Evolutionary conservation across 64 coral and sea anemone species (phyloP).

Genomic region (Porites lutea): DNA sequence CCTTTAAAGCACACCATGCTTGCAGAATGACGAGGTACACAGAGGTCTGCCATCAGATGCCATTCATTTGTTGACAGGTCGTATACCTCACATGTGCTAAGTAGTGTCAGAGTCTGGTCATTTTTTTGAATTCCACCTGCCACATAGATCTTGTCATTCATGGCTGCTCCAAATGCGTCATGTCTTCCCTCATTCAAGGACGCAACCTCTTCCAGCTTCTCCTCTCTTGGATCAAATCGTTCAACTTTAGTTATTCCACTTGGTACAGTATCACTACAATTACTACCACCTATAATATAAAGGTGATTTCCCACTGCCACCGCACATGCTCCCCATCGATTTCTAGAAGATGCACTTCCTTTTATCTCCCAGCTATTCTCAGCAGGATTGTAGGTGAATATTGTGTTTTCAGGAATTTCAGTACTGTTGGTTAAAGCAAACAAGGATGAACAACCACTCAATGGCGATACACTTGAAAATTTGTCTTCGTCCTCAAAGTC

Average conservation of each 20-base stretch:
- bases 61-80: not conserved
- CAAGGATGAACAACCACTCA: not conserved
- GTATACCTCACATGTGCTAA: conserved; percentile 2
- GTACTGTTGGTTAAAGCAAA: no score
- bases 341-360: no score
- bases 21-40: not conserved
- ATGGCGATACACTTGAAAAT: not conserved
- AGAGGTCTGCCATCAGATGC: not conserved
- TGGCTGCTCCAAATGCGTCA: not conserved
- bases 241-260: not conserved
- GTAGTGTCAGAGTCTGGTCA: not conserved
- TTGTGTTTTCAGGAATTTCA: not conserved
- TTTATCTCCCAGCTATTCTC: not conserved
- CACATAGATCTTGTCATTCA: conserved; percentile 33
- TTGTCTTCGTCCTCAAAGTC: not conserved
- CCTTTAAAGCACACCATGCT: conserved; percentile 1
- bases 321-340: not conserved
- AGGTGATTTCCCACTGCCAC: not conserved
- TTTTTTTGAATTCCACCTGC: not conserved
- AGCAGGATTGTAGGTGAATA: not conserved
- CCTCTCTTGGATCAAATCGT: not conserved
- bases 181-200: not conserved
- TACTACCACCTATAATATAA: not conserved
- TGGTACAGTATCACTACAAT: not conserved
- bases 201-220: not conserved